Evolutionary conservation across 2,113 vertebrate genomes (phyloP).

Genomic region (Pseudopipra pipra): DNA sequence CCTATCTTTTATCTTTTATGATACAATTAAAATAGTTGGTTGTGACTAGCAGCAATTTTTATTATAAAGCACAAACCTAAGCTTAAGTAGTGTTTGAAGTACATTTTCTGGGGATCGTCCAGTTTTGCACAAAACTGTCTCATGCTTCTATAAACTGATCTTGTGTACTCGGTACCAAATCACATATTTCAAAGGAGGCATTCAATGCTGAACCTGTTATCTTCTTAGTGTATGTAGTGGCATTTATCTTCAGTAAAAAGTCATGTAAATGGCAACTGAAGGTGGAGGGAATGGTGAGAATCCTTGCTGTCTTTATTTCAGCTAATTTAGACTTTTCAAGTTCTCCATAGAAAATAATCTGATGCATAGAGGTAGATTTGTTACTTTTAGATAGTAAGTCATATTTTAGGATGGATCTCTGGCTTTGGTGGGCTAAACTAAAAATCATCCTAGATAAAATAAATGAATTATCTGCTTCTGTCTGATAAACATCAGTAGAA

Average conservation of each 20-base stretch:
- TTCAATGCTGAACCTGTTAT: background rate
- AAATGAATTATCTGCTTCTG: background rate
- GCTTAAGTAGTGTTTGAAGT: background rate
- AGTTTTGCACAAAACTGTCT: background rate
- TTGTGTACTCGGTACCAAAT: background rate
- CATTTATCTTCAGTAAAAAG: background rate
- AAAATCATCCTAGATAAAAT: background rate
- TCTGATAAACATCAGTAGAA: background rate
- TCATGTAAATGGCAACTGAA: background rate
- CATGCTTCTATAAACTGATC: background rate
- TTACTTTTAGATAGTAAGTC: background rate
- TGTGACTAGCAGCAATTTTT: background rate
- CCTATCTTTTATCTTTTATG: background rate
- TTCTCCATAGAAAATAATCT: constrained; percentile 2
- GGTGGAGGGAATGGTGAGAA: background rate
- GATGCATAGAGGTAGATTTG: background rate
- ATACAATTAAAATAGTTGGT: background rate
- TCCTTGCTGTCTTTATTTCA: background rate
- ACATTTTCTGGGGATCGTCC: background rate
- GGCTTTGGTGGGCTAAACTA: background rate
- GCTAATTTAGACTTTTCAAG: background rate
- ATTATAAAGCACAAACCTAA: background rate
- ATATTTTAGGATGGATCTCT: background rate
- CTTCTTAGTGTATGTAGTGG: background rate
- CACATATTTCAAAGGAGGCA: background rate